A percentile compares a stretch with the other conserved stretches of the same genome.
Evolutionary conservation across 2,888 invertebrate species (phyloP).

Genomic region (Serripes groenlandicus): DNA sequence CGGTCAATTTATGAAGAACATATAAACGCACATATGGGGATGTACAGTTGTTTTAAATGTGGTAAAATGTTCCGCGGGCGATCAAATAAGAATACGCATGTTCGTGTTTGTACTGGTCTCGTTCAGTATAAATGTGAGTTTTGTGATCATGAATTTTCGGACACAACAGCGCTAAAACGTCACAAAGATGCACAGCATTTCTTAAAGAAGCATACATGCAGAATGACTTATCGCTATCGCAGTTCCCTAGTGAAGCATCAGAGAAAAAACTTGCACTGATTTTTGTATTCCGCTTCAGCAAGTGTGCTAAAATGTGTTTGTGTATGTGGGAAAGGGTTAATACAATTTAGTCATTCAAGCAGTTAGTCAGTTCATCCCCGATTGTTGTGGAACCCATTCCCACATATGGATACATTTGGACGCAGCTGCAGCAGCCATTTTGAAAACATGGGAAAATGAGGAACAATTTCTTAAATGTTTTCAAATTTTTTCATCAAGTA

Average conservation of each 20-base stretch:
- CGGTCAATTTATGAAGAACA: background rate
- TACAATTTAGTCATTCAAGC: too few relatives aligned
- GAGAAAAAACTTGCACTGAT: background rate
- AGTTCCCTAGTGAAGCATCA: conserved; percentile 13
- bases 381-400: too few relatives aligned
- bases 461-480: too few relatives aligned
- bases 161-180: background rate
- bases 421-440: too few relatives aligned
- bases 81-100: conserved; percentile 5
- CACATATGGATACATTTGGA: too few relatives aligned
- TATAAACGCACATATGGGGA: background rate
- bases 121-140: background rate
- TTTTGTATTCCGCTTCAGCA: too few relatives aligned
- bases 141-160: background rate
- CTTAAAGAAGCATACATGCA: background rate
- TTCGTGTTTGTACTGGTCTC: background rate
- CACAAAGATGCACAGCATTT: background rate
- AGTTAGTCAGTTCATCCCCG: too few relatives aligned
- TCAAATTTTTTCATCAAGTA: too few relatives aligned
- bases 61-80: background rate
- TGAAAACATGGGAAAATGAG: too few relatives aligned
- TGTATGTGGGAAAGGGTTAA: too few relatives aligned
- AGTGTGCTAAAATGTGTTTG: too few relatives aligned
- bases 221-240: background rate
- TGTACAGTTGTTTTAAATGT: conserved; percentile 10